Conservation (phyloP, 1,140 invertebrate genomes). For the Luehdorfia chinensis region DNA sequence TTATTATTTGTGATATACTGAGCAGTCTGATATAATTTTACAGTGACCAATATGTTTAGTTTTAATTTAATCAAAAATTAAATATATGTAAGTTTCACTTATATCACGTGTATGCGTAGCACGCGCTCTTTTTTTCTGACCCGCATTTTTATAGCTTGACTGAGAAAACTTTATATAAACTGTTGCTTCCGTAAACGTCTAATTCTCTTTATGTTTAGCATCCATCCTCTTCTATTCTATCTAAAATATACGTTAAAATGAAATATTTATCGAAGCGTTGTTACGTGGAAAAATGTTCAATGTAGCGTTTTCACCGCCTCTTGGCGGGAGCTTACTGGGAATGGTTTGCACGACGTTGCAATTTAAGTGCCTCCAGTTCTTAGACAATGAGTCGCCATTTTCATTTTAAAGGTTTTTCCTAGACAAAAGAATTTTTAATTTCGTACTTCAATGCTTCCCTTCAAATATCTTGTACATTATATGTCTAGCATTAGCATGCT, state of each 20-base stretch:
- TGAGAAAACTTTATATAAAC: too few relatives aligned
- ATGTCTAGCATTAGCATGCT: background rate
- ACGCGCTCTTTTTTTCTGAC: too few relatives aligned
- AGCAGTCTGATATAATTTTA: too few relatives aligned
- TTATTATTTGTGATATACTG: too few relatives aligned
- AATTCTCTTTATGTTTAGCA: too few relatives aligned
- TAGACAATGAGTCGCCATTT: slow-evolving; percentile 3
- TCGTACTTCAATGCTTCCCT: background rate
- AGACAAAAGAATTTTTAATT: slow-evolving; percentile 18
- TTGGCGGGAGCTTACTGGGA: background rate
- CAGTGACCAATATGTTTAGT: too few relatives aligned
- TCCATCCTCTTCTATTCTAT: too few relatives aligned
- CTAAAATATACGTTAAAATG: slow-evolving; percentile 3
- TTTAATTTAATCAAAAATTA: too few relatives aligned
- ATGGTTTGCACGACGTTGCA: background rate
- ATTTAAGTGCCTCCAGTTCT: slow-evolving; percentile 1
- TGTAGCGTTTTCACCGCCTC: background rate
- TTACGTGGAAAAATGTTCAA: slow-evolving; percentile 10
- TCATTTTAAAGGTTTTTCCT: slow-evolving; percentile 12
- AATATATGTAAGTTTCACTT: too few relatives aligned
- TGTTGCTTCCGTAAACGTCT: too few relatives aligned
- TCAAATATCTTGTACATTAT: background rate
- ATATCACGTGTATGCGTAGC: too few relatives aligned
- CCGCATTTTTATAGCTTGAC: too few relatives aligned
- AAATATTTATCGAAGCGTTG: slow-evolving; percentile 6